Evolutionary conservation across 1,140 invertebrate species (phyloP), one percentile per base, ranked within the genome.

Genomic region (Ctenoplectra terminalis): DNA sequence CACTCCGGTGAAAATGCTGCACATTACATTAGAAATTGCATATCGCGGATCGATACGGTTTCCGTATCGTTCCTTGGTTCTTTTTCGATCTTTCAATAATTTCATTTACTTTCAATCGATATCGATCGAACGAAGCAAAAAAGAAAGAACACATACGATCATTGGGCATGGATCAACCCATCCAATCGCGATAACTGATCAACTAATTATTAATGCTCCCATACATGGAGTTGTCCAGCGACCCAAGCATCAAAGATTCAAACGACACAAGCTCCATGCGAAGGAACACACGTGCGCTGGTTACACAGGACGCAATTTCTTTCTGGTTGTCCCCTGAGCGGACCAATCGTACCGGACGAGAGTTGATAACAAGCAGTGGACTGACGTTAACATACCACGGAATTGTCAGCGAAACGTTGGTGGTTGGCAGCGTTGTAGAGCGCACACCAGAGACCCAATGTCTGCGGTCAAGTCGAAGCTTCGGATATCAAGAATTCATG

Each of bases 401-500:
- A 71, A 86, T 88, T 88, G 85, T 88, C 83, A 71, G 82, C n/a
- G 83, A 82, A 70, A 64, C 31, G 84, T 52, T 48, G 54, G 82
- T 43, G 73, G 82, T 87, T 76, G 86, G 77, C 64, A 69, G 43
- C 61, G 15, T 29, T 71, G 46, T 54, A 23, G 40, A 58, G 48
- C 34, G 60, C 26, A 69, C 74, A 80, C 54, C 61, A 75, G 83
- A 87, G 82, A 76, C 67, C 71, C 81, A 60, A 58, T 88, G 88
- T 92, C 87, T 88, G 86, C 78, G 88, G 90, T 91, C 87, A 84
- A 85, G 85, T 87, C 82, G 72, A 82, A 85, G 83, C 83, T 87
- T 66, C 31, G 74, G 54, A 40, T 60, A 88, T 92, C 87, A 92
- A 92, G 78, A 89, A 91, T 92, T 92, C 85, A 92, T 90, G 84